Conservation (phyloP, 2,113 vertebrate species). For the Tetrax tetrax region DNA sequence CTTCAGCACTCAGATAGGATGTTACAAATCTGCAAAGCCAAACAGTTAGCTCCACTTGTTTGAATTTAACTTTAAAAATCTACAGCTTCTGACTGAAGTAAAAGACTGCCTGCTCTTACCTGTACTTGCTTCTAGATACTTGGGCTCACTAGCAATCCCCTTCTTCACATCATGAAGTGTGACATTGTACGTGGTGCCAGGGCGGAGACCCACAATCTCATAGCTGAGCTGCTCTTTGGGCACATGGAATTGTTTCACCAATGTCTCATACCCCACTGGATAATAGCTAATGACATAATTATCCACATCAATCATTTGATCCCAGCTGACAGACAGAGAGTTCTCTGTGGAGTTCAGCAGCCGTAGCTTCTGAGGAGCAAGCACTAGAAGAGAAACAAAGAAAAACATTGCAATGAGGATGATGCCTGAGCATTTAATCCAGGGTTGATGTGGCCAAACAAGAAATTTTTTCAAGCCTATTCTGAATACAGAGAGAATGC, state of each 20-base stretch:
- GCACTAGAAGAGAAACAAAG: slow-evolving; percentile 62
- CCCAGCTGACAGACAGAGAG: slow-evolving; percentile 85
- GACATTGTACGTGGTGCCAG: slow-evolving; percentile 81
- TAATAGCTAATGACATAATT: slow-evolving; percentile 84
- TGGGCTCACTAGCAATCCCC: slow-evolving; percentile 75
- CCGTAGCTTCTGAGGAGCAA: slow-evolving; percentile 78
- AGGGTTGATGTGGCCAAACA: neutral
- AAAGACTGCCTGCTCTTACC: slow-evolving; percentile 57
- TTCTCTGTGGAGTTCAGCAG: slow-evolving; percentile 79
- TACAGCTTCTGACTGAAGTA: neutral
- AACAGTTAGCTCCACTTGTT: neutral
- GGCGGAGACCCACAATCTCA: slow-evolving; percentile 76
- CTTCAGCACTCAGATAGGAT: neutral
- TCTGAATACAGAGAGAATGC: neutral
- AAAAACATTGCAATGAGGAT: neutral
- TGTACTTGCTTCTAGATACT: slow-evolving; percentile 80
- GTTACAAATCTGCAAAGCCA: neutral
- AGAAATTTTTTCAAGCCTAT: neutral
- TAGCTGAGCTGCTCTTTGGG: slow-evolving; percentile 79
- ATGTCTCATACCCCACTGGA: slow-evolving; percentile 68
- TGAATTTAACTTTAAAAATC: neutral
- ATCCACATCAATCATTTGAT: slow-evolving; percentile 76
- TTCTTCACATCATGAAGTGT: slow-evolving; percentile 79
- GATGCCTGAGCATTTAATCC: neutral
- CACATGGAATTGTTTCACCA: slow-evolving; percentile 70